phyloP scores from a whole-genome alignment of 2,888 invertebrate genomes.

The Elysia crispata region DNA sequence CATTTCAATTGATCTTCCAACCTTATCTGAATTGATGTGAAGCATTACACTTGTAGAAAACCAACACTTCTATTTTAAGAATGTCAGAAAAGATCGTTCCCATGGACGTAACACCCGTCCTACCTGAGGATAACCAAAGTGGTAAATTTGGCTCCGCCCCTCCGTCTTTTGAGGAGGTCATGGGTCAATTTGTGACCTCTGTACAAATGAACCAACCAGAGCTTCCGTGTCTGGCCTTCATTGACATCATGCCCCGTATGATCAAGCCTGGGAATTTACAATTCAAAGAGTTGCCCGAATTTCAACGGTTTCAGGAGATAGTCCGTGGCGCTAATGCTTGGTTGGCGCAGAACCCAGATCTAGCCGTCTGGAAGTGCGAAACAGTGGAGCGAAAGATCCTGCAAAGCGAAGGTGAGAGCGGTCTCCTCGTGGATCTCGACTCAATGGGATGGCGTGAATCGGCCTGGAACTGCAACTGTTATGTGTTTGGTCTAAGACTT shows the following conservation, averaged over 20 bases:
- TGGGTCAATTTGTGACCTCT: slow-evolving; percentile 64
- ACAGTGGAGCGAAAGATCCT: slow-evolving; percentile 56
- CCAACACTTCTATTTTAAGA: no score
- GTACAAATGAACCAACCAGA: slow-evolving; percentile 51
- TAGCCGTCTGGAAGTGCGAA: slow-evolving; percentile 56
- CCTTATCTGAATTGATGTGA: no score
- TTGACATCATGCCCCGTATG: slow-evolving; percentile 66
- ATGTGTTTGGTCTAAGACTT: slow-evolving; percentile 63
- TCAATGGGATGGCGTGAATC: slow-evolving; percentile 60
- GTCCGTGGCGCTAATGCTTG: slow-evolving; percentile 60
- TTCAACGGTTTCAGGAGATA: slow-evolving; percentile 63
- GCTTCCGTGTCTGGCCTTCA: slow-evolving; percentile 61
- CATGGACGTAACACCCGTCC: neutral
- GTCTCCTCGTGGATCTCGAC: slow-evolving; percentile 54
- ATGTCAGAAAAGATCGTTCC: no score
- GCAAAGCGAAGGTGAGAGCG: slow-evolving; percentile 1
- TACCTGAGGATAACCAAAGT: slow-evolving; percentile 2
- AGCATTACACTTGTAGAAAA: no score
- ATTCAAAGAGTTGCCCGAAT: slow-evolving; percentile 57
- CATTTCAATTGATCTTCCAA: no score
- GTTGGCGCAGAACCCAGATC: slow-evolving; percentile 51
- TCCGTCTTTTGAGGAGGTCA: slow-evolving; percentile 56
- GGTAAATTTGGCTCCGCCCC: slow-evolving; percentile 25
- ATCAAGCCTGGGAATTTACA: slow-evolving; percentile 59
- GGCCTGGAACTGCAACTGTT: slow-evolving; percentile 62